Percentiles rank a stretch among this genome's conserved stretches.
Conservation (phyloP, 1,140 invertebrate species). For the Oreohelix idahoensis region DNA sequence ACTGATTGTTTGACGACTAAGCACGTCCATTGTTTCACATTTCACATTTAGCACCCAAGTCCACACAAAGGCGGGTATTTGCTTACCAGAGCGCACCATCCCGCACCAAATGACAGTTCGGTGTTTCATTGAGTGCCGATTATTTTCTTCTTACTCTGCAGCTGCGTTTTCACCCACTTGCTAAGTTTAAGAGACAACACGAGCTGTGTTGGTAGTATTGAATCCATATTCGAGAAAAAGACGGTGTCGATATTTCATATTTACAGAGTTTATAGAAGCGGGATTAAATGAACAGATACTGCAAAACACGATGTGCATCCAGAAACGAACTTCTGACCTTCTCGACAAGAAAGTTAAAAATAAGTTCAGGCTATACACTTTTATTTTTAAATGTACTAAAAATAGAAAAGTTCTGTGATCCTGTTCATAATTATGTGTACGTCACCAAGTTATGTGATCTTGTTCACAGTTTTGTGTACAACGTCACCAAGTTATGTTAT, state of each 20-base stretch:
- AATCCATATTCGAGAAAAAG: background rate
- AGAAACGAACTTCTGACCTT: too few species aligned
- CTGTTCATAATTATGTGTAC: too few species aligned
- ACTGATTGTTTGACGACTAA: background rate
- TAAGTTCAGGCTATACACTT: too few species aligned
- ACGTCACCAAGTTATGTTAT: too few species aligned
- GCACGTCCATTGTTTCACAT: background rate
- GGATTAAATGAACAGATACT: too few species aligned
- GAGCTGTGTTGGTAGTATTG: background rate
- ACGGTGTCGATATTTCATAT: background rate
- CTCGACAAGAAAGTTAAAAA: too few species aligned
- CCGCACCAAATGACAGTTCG: background rate
- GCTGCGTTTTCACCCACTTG: background rate
- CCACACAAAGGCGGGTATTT: background rate
- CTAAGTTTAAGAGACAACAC: background rate
- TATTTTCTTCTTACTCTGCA: background rate
- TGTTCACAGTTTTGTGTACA: too few species aligned
- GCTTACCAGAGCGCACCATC: background rate
- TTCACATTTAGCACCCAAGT: background rate
- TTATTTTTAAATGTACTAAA: too few species aligned
- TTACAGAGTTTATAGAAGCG: background rate
- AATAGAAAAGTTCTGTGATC: too few species aligned
- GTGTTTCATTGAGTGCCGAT: background rate
- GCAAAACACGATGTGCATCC: too few species aligned
- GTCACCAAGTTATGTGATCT: too few species aligned